A percentile compares a stretch with the other conserved stretches of the same genome.
Conservation (phyloP, 2,113 vertebrate genomes). For the Holacanthus passer region DNA sequence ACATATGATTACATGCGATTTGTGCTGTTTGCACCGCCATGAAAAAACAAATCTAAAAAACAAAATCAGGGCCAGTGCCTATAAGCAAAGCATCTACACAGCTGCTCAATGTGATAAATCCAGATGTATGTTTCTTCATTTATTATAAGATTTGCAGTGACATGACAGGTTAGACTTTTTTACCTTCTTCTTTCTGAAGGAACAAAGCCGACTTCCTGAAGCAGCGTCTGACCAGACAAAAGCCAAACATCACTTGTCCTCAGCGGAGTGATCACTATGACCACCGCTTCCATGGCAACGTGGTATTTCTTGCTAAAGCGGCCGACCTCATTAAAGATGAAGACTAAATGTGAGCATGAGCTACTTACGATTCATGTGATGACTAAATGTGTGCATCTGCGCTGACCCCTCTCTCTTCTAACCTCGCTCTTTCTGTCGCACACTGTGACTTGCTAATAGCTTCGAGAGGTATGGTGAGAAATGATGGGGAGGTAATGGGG, state of each 20-base stretch:
- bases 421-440: conserved; percentile 4
- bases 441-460: background rate
- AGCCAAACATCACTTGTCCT: background rate
- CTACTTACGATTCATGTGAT: conserved; percentile 16
- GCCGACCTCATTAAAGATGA: conserved; percentile 26
- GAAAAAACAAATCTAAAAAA: no score
- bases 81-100: background rate
- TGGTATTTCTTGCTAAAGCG: background rate
- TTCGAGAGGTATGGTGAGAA: background rate
- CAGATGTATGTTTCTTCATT: background rate
- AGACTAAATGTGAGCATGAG: conserved; percentile 37
- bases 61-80: no score
- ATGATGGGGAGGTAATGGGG: background rate
- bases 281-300: conserved; percentile 20
- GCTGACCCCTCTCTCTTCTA: conserved; percentile 8
- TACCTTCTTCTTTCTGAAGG: background rate
- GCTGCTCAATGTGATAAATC: no score
- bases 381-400: conserved; percentile 19
- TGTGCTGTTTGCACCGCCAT: no score
- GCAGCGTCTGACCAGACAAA: background rate
- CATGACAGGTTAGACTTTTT: background rate
- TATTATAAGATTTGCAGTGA: background rate
- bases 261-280: conserved; percentile 19
- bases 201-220: background rate
- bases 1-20: no score